phyloP scores from a whole-genome alignment of 2,113 vertebrate species.

The Sphaerodactylus townsendi region DNA sequence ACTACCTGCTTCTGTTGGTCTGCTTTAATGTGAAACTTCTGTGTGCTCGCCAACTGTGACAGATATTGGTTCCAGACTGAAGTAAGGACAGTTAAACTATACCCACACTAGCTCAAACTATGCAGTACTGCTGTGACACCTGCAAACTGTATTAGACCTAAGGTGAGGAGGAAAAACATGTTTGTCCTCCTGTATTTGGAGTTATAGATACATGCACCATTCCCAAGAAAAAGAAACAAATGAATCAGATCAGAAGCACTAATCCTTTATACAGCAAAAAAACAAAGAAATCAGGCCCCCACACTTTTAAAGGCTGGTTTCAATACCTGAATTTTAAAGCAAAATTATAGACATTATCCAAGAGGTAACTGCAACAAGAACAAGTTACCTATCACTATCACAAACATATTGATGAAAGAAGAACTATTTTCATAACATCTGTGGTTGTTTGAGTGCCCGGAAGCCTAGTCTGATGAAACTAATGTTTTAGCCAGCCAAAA shows the following conservation, averaged over 20 bases:
- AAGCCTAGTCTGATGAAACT: too few species aligned
- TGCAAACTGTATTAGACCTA: background rate
- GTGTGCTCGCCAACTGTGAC: too few species aligned
- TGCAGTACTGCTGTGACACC: background rate
- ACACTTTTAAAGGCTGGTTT: background rate
- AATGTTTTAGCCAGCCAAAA: too few species aligned
- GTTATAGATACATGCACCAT: background rate
- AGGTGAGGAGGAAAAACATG: too few species aligned
- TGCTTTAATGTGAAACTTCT: too few species aligned
- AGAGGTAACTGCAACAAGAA: background rate
- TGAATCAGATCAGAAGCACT: background rate
- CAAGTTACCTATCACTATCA: background rate
- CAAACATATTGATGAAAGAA: background rate
- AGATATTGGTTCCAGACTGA: fast-evolving
- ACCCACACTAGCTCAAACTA: background rate
- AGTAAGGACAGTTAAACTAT: background rate
- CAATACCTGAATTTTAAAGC: background rate
- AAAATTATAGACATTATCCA: too few species aligned
- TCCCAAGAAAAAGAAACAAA: background rate
- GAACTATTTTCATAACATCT: background rate
- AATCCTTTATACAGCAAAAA: background rate
- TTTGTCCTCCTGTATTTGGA: too few species aligned
- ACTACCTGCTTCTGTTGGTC: too few species aligned
- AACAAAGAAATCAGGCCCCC: background rate
- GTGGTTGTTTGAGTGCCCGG: background rate